These are phyloP conservation scores for Microchrysa polita DNA, from an alignment of 2,888 invertebrate species.

Conservation along the genomic window DNA sequence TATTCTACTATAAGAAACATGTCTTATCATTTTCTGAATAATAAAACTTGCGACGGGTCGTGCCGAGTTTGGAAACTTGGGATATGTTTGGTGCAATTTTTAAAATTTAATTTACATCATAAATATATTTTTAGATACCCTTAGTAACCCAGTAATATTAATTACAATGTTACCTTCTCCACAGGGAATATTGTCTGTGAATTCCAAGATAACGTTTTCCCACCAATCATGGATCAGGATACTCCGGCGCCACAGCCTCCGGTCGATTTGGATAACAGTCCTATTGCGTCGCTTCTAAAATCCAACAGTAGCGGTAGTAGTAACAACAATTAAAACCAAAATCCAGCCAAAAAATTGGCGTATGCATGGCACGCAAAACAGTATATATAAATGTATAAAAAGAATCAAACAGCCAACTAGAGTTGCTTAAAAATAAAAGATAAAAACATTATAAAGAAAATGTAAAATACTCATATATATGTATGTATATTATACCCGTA, in stretches of 20 bases:
- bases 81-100: neutral
- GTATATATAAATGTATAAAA: neutral
- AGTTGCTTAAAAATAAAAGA: constrained; percentile 42
- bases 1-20: too few relatives aligned
- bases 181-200: constrained; percentile 76
- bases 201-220: constrained; percentile 81
- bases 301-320: constrained; percentile 49
- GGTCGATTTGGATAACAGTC: constrained; percentile 51
- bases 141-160: too few relatives aligned
- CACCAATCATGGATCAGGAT: constrained; percentile 73
- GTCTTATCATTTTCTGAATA: too few relatives aligned
- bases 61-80: too few relatives aligned
- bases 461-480: too few relatives aligned
- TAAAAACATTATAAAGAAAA: constrained; percentile 3
- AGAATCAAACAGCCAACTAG: constrained; percentile 19
- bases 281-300: constrained; percentile 50
- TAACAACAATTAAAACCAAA: constrained; percentile 43
- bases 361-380: neutral
- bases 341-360: neutral
- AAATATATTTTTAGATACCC: too few relatives aligned
- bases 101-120: constrained; percentile 1
- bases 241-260: constrained; percentile 62
- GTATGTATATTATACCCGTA: too few relatives aligned
- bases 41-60: too few relatives aligned
- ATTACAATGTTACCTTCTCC: too few relatives aligned